A percentile compares a stretch with the other conserved stretches of the same genome.
phyloP scores from a whole-genome alignment of 2,797 vertebrate genomes.

The Telmatherina bonti region DNA sequence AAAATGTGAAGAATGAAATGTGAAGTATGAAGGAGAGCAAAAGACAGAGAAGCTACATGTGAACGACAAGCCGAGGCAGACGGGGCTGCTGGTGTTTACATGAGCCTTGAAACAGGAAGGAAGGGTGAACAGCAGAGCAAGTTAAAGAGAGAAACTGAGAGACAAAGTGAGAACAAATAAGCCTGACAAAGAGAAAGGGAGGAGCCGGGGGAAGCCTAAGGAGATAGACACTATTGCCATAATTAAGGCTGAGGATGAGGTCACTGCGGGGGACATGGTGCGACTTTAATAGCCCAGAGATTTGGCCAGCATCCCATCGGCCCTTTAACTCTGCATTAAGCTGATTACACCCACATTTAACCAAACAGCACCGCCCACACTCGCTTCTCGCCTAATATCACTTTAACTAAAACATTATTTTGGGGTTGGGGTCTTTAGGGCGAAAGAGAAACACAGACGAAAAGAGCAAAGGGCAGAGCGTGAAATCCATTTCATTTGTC shows the following conservation, averaged over 20 bases:
- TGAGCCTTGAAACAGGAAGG: conserved; percentile 9
- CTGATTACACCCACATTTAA: conserved; percentile 84
- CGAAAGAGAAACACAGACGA: conserved; percentile 26
- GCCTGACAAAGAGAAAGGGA: conserved; percentile 19
- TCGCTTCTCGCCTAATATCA: conserved; percentile 68
- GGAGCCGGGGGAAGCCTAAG: conserved; percentile 46
- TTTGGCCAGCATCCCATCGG: conserved; percentile 78
- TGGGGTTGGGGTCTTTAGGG: conserved; percentile 26
- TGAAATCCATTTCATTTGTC: conserved; percentile 64
- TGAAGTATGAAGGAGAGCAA: conserved; percentile 5
- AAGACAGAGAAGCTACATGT: conserved; percentile 25
- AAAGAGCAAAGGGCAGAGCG: conserved; percentile 32
- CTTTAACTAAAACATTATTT: conserved; percentile 76
- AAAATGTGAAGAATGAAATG: conserved; percentile 49
- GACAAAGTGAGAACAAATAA: conserved; percentile 34
- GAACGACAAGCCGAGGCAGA: conserved; percentile 6
- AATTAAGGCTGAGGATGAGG: conserved; percentile 81
- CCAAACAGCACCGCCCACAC: conserved; percentile 75
- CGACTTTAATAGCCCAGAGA: conserved; percentile 79
- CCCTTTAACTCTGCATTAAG: conserved; percentile 84
- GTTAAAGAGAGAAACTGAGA: conserved; percentile 7
- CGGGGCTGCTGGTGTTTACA: conserved; percentile 27
- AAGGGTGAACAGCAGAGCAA: conserved; percentile 25
- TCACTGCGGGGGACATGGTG: conserved; percentile 70
- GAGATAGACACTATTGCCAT: conserved; percentile 74